These are phyloP conservation scores for Pristionchus entomophagus DNA, from an alignment of 2,888 invertebrate genomes.

Conservation along the genomic window DNA sequence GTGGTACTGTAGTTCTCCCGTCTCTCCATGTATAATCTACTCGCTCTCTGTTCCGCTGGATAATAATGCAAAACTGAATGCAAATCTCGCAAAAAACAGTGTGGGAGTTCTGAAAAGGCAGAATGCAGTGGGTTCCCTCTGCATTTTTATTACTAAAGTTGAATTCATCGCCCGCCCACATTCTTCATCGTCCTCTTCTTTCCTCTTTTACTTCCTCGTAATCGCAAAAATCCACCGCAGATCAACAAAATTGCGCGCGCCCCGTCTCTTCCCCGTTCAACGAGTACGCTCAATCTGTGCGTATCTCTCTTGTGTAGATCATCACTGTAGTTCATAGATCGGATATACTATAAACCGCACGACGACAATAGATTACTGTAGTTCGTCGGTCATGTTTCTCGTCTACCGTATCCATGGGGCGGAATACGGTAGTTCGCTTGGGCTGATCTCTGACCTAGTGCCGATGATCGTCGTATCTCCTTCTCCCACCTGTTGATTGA, in stretches of 20 bases:
- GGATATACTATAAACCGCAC: background rate
- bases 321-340: background rate
- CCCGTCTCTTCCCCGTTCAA: no score
- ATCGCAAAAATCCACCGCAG: background rate
- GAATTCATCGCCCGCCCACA: no score
- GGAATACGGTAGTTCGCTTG: no score
- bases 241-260: background rate
- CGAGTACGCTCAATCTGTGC: no score
- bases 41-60: background rate
- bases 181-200: background rate
- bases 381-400: no score
- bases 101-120: conserved; percentile 1
- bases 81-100: background rate
- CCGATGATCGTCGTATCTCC: no score
- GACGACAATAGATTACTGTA: no score
- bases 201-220: background rate
- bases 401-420: no score
- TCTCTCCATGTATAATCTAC: background rate
- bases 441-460: no score
- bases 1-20: background rate
- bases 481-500: no score
- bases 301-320: background rate
- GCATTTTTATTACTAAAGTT: background rate
- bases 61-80: background rate
- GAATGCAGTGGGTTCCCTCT: no score